Conservation (phyloP, 1,140 invertebrate genomes). For the Heliothis virescens region DNA sequence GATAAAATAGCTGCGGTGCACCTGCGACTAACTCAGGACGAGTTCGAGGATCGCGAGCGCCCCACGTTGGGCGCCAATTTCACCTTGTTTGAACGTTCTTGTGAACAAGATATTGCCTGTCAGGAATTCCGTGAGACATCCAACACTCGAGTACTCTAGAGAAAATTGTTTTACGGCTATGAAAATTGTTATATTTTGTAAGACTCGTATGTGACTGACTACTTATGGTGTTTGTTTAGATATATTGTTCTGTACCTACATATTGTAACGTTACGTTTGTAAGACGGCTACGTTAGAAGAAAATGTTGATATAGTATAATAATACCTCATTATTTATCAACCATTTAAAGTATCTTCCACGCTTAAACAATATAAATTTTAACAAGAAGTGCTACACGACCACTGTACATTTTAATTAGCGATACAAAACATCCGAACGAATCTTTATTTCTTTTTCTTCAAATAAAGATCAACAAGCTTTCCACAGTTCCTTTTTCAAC, state of each 20-base stretch:
- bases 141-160: conserved; percentile 58
- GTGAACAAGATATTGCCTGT: conserved; percentile 69
- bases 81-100: conserved; percentile 65
- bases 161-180: conserved; percentile 54
- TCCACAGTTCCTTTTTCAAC: conserved; percentile 28
- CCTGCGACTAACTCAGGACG: conserved; percentile 68
- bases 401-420: conserved; percentile 14
- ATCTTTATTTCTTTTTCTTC: conserved; percentile 7
- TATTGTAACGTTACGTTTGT: no score
- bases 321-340: no score
- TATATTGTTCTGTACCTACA: neutral
- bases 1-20: conserved; percentile 75
- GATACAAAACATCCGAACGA: conserved; percentile 15
- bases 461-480: conserved; percentile 42
- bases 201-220: neutral
- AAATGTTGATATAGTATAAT: neutral
- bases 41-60: conserved; percentile 61
- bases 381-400: neutral
- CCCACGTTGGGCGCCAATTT: conserved; percentile 72
- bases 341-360: neutral
- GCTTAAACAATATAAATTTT: neutral
- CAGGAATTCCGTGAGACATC: conserved; percentile 63
- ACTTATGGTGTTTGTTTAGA: neutral
- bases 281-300: neutral
- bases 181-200: conserved; percentile 39